A percentile compares a stretch with the other conserved stretches of the same genome.
Conservation (phyloP, 2,888 invertebrate genomes). For the Hyalella azteca region DNA sequence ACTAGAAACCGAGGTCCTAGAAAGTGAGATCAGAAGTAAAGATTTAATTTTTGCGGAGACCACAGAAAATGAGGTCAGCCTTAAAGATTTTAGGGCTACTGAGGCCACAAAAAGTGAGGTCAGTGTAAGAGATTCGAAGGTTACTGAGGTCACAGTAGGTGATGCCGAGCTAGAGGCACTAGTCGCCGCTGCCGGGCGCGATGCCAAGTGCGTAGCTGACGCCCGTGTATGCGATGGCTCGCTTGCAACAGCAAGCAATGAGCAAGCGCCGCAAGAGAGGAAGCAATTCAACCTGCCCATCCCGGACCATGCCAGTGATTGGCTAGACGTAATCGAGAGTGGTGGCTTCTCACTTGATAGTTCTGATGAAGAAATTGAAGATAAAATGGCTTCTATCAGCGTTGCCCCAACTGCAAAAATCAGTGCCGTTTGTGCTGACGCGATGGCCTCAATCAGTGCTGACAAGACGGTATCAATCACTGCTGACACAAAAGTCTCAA, state of each 20-base stretch:
- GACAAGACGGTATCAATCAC: too few species aligned
- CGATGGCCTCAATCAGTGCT: too few species aligned
- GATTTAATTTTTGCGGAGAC: too few species aligned
- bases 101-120: too few species aligned
- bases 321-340: conserved; percentile 40
- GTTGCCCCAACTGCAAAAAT: too few species aligned
- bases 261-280: not conserved
- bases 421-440: too few species aligned
- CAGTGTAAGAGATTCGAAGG: too few species aligned
- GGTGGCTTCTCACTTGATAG: conserved; percentile 14
- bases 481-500: too few species aligned
- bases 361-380: conserved; percentile 12
- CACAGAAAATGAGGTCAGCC: too few species aligned
- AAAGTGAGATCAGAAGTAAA: not conserved
- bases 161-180: not conserved
- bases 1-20: not conserved
- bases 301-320: conserved; percentile 33
- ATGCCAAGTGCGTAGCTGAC: conserved; percentile 13
- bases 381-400: not conserved
- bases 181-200: not conserved
- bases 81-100: too few species aligned
- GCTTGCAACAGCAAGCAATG: not conserved
- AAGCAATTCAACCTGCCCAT: conserved; percentile 21
- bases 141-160: not conserved
- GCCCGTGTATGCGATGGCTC: not conserved